Conservation (phyloP, 2,888 invertebrate genomes). For the Euclidia mi region DNA sequence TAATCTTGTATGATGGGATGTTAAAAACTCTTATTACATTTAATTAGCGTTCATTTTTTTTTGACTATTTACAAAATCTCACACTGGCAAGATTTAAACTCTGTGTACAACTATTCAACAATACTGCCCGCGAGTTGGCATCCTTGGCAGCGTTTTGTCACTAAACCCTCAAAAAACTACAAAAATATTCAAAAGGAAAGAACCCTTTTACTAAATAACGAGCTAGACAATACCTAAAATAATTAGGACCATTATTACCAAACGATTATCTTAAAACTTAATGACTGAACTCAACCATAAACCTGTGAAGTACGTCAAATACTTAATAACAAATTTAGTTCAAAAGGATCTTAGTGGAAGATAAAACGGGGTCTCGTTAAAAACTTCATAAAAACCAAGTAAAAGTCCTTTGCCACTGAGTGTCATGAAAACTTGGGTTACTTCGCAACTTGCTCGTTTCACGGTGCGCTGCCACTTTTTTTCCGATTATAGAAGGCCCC, state of each 20-base stretch:
- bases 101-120: no score
- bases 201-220: not conserved
- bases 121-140: no score
- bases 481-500: slow-evolving; percentile 46
- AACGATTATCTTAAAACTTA: slow-evolving; percentile 28
- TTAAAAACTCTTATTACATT: no score
- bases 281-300: slow-evolving; percentile 22
- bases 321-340: slow-evolving; percentile 52
- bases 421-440: slow-evolving; percentile 50
- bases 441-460: slow-evolving; percentile 49
- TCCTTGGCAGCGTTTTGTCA: no score
- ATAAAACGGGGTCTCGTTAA: slow-evolving; percentile 47
- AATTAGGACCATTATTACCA: slow-evolving; percentile 16
- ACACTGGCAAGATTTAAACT: no score
- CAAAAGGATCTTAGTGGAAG: slow-evolving; percentile 45
- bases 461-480: slow-evolving; percentile 45
- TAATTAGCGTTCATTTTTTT: no score
- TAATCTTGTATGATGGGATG: no score
- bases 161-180: not conserved
- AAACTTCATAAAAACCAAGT: slow-evolving; percentile 59
- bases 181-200: not conserved
- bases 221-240: slow-evolving; percentile 11
- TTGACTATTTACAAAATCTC: no score
- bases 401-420: slow-evolving; percentile 47
- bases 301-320: slow-evolving; percentile 37